A percentile compares a stretch with the other conserved stretches of the same genome.
These are phyloP conservation scores for Caenorhabditis doughertyi DNA, from an alignment of 2,888 invertebrate genomes.

Conservation along the genomic window DNA sequence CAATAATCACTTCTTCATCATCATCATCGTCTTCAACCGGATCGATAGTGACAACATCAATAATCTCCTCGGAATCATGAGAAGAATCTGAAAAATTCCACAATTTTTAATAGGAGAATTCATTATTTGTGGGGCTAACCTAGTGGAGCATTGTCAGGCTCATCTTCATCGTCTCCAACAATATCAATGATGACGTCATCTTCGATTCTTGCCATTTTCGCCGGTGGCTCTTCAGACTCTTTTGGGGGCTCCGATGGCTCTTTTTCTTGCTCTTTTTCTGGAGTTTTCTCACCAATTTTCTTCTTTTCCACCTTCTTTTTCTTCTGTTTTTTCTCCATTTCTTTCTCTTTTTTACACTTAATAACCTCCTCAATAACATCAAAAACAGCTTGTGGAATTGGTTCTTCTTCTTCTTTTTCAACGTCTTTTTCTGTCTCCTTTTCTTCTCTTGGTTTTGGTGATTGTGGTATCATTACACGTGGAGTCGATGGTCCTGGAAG, in stretches of 20 bases:
- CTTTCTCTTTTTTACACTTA: not conserved
- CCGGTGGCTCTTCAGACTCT: slow-evolving; percentile 8
- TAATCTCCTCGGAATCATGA: slow-evolving; percentile 2
- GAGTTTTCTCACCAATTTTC: too few relatives aligned
- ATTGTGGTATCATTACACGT: not conserved
- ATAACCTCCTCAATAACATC: slow-evolving; percentile 36
- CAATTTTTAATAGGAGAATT: too few relatives aligned
- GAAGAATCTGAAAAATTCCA: too few relatives aligned
- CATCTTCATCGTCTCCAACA: not conserved
- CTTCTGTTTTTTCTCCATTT: not conserved
- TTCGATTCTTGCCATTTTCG: slow-evolving; percentile 17
- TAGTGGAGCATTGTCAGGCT: not conserved
- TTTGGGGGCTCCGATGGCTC: not conserved
- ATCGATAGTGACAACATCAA: slow-evolving; percentile 19
- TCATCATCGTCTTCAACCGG: not conserved
- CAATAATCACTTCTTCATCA: not conserved
- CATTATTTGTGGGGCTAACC: too few relatives aligned
- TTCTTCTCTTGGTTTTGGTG: not conserved
- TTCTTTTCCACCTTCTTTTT: not conserved
- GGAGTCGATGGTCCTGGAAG: not conserved
- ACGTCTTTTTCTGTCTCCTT: not conserved
- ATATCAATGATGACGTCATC: not conserved
- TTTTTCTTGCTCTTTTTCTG: slow-evolving; percentile 12
- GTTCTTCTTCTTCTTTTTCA: not conserved
- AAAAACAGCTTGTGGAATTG: slow-evolving; percentile 27